These are phyloP conservation scores for Halocynthia roretzi DNA, from an alignment of 23 tunicate species.

Conservation along the genomic window DNA sequence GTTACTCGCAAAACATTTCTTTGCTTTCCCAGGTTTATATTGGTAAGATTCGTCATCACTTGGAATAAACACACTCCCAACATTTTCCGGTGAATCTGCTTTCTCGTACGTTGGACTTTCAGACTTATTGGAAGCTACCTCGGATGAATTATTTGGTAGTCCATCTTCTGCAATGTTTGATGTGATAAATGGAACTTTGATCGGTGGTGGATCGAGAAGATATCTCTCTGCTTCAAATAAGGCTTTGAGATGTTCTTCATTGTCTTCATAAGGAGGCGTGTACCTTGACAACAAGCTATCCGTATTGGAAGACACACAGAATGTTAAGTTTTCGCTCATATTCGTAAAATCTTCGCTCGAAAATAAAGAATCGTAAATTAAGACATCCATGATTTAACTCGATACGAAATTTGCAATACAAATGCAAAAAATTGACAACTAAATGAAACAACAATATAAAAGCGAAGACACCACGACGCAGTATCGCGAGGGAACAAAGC, in stretches of 20 bases:
- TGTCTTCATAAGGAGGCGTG: conserved; percentile 24
- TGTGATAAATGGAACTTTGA: background rate
- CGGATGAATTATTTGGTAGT: background rate
- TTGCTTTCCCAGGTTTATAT: background rate
- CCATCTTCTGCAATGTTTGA: background rate
- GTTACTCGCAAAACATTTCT: background rate
- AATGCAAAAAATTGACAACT: too few relatives aligned
- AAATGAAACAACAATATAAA: too few relatives aligned
- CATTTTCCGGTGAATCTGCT: background rate
- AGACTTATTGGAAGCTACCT: background rate
- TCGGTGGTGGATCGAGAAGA: background rate
- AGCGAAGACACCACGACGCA: too few relatives aligned
- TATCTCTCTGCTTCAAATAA: background rate
- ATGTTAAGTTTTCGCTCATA: too few relatives aligned
- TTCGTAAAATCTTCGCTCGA: too few relatives aligned
- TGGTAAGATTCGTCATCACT: background rate
- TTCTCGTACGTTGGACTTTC: background rate
- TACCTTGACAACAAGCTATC: conserved; percentile 5
- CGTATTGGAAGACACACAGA: too few relatives aligned
- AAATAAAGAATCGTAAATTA: too few relatives aligned
- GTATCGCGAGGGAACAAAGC: too few relatives aligned
- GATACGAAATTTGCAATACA: too few relatives aligned
- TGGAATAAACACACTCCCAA: background rate
- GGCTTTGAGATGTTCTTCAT: conserved; percentile 1
- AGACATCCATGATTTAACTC: too few relatives aligned